Evolutionary conservation across 2,797 vertebrate genomes (phyloP).

Genomic region (Sandelia bainsii): DNA sequence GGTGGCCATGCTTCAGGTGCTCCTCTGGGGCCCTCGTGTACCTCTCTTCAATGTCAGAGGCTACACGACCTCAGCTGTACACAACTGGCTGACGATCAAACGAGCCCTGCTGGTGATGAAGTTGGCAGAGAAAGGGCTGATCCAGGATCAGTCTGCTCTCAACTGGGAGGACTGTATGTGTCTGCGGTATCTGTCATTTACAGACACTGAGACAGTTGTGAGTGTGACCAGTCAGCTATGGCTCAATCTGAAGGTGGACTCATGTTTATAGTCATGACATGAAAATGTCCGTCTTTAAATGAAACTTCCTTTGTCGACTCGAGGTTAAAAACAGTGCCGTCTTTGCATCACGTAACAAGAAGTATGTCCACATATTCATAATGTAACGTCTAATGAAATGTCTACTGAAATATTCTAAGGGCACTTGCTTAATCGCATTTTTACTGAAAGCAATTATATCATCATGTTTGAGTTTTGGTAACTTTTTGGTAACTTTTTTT

Average conservation of each 20-base stretch:
- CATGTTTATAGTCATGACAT: not conserved
- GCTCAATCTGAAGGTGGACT: conserved; percentile 12
- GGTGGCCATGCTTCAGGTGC: conserved; percentile 80
- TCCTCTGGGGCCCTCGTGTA: conserved; percentile 87
- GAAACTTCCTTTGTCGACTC: not conserved
- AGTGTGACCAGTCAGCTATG: conserved; percentile 67
- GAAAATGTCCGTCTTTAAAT: not conserved
- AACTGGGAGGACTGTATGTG: conserved; percentile 87
- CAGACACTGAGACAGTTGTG: conserved; percentile 68
- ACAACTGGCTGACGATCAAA: conserved; percentile 84
- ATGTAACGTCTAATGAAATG: no score
- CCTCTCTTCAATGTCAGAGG: conserved; percentile 64
- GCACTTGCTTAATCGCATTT: no score
- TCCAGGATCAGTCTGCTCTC: conserved; percentile 40
- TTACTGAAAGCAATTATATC: no score
- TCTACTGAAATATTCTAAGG: no score
- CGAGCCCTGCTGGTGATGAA: conserved; percentile 84
- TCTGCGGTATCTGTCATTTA: conserved; percentile 83
- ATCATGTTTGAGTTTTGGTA: no score
- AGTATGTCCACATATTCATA: no score
- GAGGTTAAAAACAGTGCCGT: not conserved
- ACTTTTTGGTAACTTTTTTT: no score
- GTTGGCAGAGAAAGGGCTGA: conserved; percentile 79
- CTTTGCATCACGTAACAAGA: no score
- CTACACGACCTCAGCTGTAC: conserved; percentile 52